Evolutionary conservation across 1,140 invertebrate genomes (phyloP).

Genomic region (Ceratosolen fusciceps): DNA sequence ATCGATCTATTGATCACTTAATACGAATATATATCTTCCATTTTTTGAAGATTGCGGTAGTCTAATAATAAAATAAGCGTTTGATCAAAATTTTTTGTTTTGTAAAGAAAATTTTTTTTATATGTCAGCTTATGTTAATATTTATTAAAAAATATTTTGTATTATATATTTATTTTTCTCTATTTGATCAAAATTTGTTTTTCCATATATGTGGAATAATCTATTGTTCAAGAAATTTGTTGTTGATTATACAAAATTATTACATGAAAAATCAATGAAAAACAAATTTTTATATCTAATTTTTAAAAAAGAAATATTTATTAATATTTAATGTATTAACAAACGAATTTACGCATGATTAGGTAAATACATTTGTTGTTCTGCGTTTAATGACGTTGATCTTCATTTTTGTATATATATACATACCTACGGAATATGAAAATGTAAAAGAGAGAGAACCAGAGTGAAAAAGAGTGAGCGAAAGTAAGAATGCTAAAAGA

Average conservation of each 20-base stretch:
- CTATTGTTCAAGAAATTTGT: slow-evolving; percentile 13
- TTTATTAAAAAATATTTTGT: slow-evolving; percentile 33
- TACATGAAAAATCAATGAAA: slow-evolving; percentile 25
- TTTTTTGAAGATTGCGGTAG: slow-evolving; percentile 46
- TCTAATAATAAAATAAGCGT: slow-evolving; percentile 42
- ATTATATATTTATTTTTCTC: neutral
- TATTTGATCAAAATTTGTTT: slow-evolving; percentile 10
- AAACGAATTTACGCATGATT: slow-evolving; percentile 48
- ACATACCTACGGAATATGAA: slow-evolving; percentile 45
- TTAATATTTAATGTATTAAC: slow-evolving; percentile 36
- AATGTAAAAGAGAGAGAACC: slow-evolving; percentile 34
- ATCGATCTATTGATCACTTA: slow-evolving; percentile 52
- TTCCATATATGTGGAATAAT: neutral
- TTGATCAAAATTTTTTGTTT: slow-evolving; percentile 44
- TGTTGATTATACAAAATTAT: slow-evolving; percentile 15
- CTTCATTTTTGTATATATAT: slow-evolving; percentile 55
- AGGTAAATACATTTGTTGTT: slow-evolving; percentile 46
- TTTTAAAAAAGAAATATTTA: slow-evolving; percentile 24
- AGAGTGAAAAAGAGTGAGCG: neutral
- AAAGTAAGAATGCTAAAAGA: neutral
- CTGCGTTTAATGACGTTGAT: slow-evolving; percentile 45
- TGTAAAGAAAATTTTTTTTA: slow-evolving; percentile 18
- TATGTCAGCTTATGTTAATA: slow-evolving; percentile 40
- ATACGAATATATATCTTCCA: slow-evolving; percentile 37
- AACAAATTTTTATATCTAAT: slow-evolving; percentile 27